Percentiles rank a stretch among this genome's conserved stretches.
phyloP scores from a whole-genome alignment of 2,888 invertebrate genomes.

The Acleris sparsana region DNA sequence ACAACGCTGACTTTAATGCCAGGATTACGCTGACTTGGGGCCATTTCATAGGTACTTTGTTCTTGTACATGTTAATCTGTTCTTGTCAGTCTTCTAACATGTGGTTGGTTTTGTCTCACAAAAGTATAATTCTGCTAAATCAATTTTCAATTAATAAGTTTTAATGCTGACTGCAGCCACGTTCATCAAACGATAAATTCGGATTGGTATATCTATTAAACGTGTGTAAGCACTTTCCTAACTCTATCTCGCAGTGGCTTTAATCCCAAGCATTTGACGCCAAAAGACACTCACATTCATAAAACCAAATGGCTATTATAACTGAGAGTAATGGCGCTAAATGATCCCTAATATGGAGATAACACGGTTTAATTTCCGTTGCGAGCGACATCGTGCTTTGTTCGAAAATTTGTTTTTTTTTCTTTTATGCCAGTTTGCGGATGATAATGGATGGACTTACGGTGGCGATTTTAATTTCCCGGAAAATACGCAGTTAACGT shows the following conservation, averaged over 20 bases:
- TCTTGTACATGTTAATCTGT: too few species aligned
- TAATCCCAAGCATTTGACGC: conserved; percentile 20
- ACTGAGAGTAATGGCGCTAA: conserved; percentile 22
- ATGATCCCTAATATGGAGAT: conserved; percentile 20
- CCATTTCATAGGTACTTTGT: too few species aligned
- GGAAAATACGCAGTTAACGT: background rate
- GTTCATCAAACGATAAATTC: too few species aligned
- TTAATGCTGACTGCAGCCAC: too few species aligned
- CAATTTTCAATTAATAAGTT: too few species aligned
- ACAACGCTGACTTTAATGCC: too few species aligned
- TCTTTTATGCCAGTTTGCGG: conserved; percentile 8
- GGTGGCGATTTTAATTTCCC: conserved; percentile 12
- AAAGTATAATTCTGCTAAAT: too few species aligned
- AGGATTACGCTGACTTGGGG: too few species aligned
- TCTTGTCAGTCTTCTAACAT: too few species aligned
- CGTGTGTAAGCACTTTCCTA: too few species aligned
- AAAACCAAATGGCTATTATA: conserved; percentile 23
- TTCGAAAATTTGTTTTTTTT: conserved; percentile 33
- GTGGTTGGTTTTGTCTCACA: too few species aligned
- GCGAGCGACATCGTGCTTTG: conserved; percentile 2
- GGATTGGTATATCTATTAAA: too few species aligned
- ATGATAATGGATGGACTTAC: conserved; percentile 10
- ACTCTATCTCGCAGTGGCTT: conserved; percentile 10
- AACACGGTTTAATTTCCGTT: conserved; percentile 32
- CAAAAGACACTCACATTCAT: conserved; percentile 19